Conservation (phyloP, 2,888 invertebrate genomes). For the Sinopyrophorus schimmeli region DNA sequence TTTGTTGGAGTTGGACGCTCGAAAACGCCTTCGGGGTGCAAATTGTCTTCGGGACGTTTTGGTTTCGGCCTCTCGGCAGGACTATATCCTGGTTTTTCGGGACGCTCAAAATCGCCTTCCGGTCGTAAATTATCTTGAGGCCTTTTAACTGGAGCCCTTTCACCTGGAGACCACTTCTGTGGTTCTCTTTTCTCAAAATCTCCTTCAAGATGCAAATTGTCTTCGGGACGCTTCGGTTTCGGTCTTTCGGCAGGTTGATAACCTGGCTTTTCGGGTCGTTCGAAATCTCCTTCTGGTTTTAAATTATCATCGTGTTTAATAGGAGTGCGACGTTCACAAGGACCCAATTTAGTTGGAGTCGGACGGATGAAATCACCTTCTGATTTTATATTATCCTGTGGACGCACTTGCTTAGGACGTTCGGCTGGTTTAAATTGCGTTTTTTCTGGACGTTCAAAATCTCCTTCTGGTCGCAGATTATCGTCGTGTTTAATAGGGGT, state of each 20-base stretch:
- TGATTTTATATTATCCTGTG: constrained; percentile 60
- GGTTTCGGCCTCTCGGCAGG: constrained; percentile 52
- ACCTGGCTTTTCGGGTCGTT: constrained; percentile 46
- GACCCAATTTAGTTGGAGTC: constrained; percentile 48
- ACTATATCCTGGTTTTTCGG: constrained; percentile 38
- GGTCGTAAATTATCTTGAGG: constrained; percentile 62
- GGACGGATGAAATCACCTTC: constrained; percentile 60
- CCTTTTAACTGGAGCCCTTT: constrained; percentile 53
- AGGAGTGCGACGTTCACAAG: constrained; percentile 47
- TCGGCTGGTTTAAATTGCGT: constrained; percentile 52
- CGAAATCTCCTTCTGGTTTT: constrained; percentile 56
- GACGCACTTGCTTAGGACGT: constrained; percentile 53
- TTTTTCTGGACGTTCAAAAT: constrained; percentile 54
- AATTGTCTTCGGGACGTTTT: constrained; percentile 55
- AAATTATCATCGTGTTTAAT: constrained; percentile 59
- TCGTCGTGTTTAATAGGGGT: constrained; percentile 48
- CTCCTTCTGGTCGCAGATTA: constrained; percentile 51
- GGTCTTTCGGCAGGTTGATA: constrained; percentile 53
- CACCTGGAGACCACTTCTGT: constrained; percentile 52
- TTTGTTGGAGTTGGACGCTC: constrained; percentile 51
- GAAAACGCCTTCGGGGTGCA: constrained; percentile 57
- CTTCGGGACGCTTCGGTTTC: constrained; percentile 55
- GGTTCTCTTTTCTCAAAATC: constrained; percentile 51
- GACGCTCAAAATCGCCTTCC: constrained; percentile 60
- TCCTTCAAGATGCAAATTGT: constrained; percentile 61